Evolutionary conservation across 2,113 vertebrate genomes (phyloP).

Genomic region (Elaphurus davidianus): DNA sequence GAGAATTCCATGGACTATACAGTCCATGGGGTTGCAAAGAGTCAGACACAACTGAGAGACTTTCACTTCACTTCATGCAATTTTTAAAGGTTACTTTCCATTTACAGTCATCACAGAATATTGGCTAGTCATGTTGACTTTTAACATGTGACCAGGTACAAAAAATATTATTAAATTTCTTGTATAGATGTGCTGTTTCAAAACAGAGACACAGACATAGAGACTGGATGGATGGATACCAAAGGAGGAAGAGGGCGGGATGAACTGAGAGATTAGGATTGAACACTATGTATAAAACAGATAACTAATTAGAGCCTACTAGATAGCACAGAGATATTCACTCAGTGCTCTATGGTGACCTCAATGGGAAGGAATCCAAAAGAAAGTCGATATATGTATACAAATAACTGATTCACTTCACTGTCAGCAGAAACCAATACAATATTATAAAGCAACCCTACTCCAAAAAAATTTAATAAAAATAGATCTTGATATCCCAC

Average conservation of each 20-base stretch:
- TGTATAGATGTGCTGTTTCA: fast-evolving
- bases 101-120: background rate
- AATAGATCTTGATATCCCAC: background rate
- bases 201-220: background rate
- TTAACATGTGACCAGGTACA: background rate
- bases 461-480: background rate
- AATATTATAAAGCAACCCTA: background rate
- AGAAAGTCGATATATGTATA: background rate
- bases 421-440: background rate
- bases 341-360: background rate
- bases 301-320: background rate
- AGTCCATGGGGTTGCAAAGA: background rate
- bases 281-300: background rate
- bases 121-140: background rate
- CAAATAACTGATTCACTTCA: background rate
- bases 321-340: background rate
- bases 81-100: background rate
- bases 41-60: background rate
- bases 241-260: background rate
- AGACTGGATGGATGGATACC: background rate
- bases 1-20: background rate
- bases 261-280: background rate
- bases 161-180: background rate
- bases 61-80: background rate
- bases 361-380: background rate